Conservation (phyloP, 2,797 vertebrate species). For the Melanotaenia maccullochi region DNA sequence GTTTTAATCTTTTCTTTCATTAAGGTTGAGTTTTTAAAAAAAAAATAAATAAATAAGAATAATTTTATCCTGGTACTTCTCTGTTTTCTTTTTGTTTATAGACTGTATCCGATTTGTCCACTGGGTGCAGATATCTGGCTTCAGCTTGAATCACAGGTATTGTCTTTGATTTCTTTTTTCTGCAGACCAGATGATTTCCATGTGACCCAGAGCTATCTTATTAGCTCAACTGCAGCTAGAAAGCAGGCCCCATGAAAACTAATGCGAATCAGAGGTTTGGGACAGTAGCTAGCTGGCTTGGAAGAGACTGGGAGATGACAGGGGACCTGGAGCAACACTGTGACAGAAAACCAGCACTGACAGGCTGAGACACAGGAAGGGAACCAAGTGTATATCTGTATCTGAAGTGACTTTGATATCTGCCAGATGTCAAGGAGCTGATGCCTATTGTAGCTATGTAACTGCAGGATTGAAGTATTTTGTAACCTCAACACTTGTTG, state of each 20-base stretch:
- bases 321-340: conserved; percentile 40
- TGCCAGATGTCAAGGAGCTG: conserved; percentile 21
- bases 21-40: conserved; percentile 23
- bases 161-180: conserved; percentile 18
- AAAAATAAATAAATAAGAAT: conserved; percentile 24
- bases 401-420: conserved; percentile 47
- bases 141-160: conserved; percentile 47
- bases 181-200: conserved; percentile 50
- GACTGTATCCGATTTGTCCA: conserved; percentile 33
- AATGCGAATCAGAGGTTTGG: conserved; percentile 70
- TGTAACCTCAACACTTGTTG: background rate
- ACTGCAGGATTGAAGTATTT: background rate
- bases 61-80: conserved; percentile 38
- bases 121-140: conserved; percentile 33
- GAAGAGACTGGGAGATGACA: conserved; percentile 48
- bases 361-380: conserved; percentile 27
- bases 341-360: conserved; percentile 49
- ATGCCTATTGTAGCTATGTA: background rate
- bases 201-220: conserved; percentile 65
- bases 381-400: conserved; percentile 23
- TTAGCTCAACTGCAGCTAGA: conserved; percentile 50
- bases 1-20: conserved; percentile 23
- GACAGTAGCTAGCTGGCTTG: conserved; percentile 52
- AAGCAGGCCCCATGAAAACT: conserved; percentile 44
- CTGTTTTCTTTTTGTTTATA: conserved; percentile 43